These are phyloP conservation scores for Cydia fagiglandana DNA, from an alignment of 1,140 invertebrate species.

Conservation along the genomic window DNA sequence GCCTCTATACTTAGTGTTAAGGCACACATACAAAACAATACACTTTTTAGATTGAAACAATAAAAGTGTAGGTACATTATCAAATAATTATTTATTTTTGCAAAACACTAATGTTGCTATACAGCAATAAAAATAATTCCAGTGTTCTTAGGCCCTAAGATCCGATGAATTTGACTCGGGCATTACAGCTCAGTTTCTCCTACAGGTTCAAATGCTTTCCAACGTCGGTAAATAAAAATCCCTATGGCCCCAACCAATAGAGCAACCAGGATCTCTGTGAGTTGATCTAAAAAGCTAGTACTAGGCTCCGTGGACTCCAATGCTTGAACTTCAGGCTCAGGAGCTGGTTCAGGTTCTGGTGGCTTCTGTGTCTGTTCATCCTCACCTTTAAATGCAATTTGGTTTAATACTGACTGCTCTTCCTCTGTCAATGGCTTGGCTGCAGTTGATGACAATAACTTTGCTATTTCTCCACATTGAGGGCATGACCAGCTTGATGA, in stretches of 20 bases:
- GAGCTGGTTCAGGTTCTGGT: constrained; percentile 49
- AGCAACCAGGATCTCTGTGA: constrained; percentile 69
- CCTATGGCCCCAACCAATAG: constrained; percentile 65
- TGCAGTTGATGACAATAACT: constrained; percentile 73
- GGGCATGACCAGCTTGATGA: constrained; percentile 81
- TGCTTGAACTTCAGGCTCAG: constrained; percentile 56
- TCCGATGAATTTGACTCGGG: constrained; percentile 5
- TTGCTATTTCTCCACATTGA: constrained; percentile 80
- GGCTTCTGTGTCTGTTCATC: constrained; percentile 66
- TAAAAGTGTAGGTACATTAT: constrained; percentile 1
- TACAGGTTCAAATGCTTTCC: constrained; percentile 53
- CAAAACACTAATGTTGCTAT: constrained; percentile 25
- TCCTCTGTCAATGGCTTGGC: constrained; percentile 76
- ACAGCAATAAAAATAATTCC: constrained; percentile 35
- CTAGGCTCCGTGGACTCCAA: constrained; percentile 62
- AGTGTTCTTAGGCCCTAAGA: constrained; percentile 44
- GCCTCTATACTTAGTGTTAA: constrained; percentile 5
- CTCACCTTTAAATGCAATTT: constrained; percentile 75
- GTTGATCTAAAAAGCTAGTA: constrained; percentile 66
- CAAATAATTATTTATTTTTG: constrained; percentile 31
- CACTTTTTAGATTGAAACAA: constrained; percentile 19
- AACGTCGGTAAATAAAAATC: constrained; percentile 72
- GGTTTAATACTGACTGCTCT: constrained; percentile 71
- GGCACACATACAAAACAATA: constrained; percentile 21
- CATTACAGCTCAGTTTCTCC: constrained; percentile 59